Percentiles rank a stretch among this genome's conserved stretches.
These are phyloP conservation scores for Polydrusus pterygomalis DNA, from an alignment of 2,888 invertebrate genomes.

Conservation along the genomic window DNA sequence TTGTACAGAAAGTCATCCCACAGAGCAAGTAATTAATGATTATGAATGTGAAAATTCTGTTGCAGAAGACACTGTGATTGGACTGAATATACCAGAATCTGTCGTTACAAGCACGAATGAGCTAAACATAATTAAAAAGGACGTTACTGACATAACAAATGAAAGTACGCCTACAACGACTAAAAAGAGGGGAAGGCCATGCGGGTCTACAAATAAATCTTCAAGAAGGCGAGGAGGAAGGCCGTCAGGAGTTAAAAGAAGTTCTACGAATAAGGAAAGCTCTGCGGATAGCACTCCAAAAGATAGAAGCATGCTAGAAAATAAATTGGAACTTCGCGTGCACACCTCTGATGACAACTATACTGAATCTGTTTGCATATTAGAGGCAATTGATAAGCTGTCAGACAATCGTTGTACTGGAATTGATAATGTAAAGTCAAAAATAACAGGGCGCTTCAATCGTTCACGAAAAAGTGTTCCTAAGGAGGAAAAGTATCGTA, in stretches of 20 bases:
- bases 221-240: background rate
- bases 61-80: background rate
- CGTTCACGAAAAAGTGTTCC: background rate
- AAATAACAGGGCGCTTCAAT: background rate
- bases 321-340: background rate
- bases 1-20: background rate
- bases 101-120: too few relatives aligned
- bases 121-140: background rate
- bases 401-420: background rate
- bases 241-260: too few relatives aligned
- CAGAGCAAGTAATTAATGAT: background rate
- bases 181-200: slow-evolving; percentile 2
- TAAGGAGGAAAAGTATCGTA: background rate
- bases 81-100: too few relatives aligned
- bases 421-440: background rate
- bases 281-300: too few relatives aligned
- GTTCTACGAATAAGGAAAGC: too few relatives aligned
- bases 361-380: background rate
- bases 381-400: background rate
- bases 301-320: too few relatives aligned
- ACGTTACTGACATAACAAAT: background rate
- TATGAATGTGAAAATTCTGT: background rate
- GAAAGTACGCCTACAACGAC: background rate
- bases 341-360: background rate
- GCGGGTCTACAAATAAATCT: background rate